Evolutionary conservation across 2,888 invertebrate species (phyloP), one percentile per base, ranked within the genome.

Genomic region (Dynastes maya): DNA sequence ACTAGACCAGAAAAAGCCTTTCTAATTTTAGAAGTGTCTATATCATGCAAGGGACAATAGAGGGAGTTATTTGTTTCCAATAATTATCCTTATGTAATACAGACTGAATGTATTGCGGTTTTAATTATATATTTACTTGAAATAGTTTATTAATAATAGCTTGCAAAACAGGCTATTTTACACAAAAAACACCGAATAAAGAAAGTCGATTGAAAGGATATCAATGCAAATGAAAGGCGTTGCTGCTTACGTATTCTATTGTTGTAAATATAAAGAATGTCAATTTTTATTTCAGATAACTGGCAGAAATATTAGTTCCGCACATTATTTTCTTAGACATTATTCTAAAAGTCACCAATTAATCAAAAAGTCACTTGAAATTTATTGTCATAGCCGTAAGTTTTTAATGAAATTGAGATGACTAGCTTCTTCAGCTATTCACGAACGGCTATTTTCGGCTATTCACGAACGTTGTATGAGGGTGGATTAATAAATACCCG

Each of bases 1-100:
- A 55, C 6, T 55, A 55, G 4, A 22, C 6, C n/a, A 55, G n/a
- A 22, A 55, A 55, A 2, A 55, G n/a, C n/a, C 55, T 16, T 55
- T 55, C 55, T 55, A n/a, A 55, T 55, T 55, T 3, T 2, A 45
- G 22, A 55, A n/a, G 16, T 22, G 55, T 55, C n/a, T 2, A n/a
- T n/a, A 45, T 6, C 45, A 9, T 45, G 8, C 45, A 45, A 55
- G 22, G 22, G 16, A 55, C 6, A n/a, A 2, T n/a, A 55, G 55
- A n/a, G 8, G 55, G 55, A n/a, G 1, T 0, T 55, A 55, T 16
- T 55, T 55, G 22, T 55, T n/a, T n/a, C 2, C 3, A 45, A n/a
- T 55, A 55, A 55, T 6, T 55, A n/a, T 55, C n/a, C 8, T 55
- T 55, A 55, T 55, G 16, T 55, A 55, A 55, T 55, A 55, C n/a